Conservation (phyloP, 2,888 invertebrate genomes). For the Drosophila acutilabella region DNA sequence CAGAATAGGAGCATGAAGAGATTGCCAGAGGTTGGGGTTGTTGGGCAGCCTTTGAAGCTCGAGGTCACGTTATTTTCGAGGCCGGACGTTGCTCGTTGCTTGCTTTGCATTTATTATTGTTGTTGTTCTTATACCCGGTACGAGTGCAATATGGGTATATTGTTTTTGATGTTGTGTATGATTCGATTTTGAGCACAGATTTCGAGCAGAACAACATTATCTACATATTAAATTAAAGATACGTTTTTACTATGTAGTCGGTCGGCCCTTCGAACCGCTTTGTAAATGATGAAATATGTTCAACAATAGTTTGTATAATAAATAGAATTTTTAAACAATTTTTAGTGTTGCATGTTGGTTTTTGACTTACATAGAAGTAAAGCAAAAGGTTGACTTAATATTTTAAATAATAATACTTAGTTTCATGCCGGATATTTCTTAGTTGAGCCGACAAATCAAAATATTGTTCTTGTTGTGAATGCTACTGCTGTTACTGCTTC, state of each 20-base stretch:
- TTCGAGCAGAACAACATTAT: too few relatives aligned
- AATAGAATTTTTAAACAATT: too few relatives aligned
- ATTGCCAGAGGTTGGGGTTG: background rate
- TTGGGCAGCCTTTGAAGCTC: conserved; percentile 36
- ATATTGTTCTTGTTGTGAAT: conserved; percentile 3
- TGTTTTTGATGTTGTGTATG: background rate
- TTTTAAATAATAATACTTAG: background rate
- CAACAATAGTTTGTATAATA: too few relatives aligned
- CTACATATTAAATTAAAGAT: too few relatives aligned
- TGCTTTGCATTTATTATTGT: conserved; percentile 45
- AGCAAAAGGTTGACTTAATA: too few relatives aligned
- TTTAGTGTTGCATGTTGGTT: too few relatives aligned
- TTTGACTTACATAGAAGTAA: too few relatives aligned
- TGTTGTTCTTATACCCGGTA: conserved; percentile 3
- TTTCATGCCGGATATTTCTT: background rate
- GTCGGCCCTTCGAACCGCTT: too few relatives aligned
- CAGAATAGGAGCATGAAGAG: background rate
- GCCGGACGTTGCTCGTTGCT: conserved; percentile 50
- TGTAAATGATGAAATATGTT: too few relatives aligned
- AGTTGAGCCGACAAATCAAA: too few relatives aligned
- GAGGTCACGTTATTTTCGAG: conserved; percentile 39
- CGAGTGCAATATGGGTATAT: background rate
- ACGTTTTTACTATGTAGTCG: too few relatives aligned
- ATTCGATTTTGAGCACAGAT: too few relatives aligned
- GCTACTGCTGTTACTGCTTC: conserved; percentile 12